Conservation (phyloP, 2,113 vertebrate genomes). For the Phrynosoma blainvillii region DNA sequence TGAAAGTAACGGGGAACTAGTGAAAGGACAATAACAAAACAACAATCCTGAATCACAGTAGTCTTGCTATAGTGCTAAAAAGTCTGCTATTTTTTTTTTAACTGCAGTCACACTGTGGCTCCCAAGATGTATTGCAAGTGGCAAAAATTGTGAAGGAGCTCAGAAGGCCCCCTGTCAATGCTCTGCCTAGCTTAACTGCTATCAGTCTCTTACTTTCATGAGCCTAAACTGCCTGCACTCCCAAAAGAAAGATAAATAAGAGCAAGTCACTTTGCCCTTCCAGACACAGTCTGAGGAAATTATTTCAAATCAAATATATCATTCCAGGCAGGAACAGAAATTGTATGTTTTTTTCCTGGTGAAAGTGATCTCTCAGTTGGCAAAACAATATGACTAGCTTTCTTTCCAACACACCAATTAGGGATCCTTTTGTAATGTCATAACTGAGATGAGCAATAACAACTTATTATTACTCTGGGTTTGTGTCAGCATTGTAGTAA, state of each 20-base stretch:
- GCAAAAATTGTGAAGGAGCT: constrained; percentile 40
- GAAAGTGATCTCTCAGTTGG: constrained; percentile 67
- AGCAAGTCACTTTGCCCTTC: constrained; percentile 77
- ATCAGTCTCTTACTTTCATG: constrained; percentile 73
- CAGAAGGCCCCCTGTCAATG: constrained; percentile 57
- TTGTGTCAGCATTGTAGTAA: constrained; percentile 21
- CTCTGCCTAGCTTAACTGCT: constrained; percentile 69
- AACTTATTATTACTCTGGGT: constrained; percentile 24
- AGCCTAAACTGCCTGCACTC: constrained; percentile 74
- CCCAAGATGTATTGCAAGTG: constrained; percentile 34
- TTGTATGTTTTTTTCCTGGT: constrained; percentile 72
- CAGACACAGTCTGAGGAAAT: constrained; percentile 74
- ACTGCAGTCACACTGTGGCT: constrained; percentile 40
- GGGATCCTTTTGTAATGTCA: constrained; percentile 64
- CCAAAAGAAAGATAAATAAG: constrained; percentile 81
- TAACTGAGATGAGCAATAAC: constrained; percentile 31
- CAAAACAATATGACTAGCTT: constrained; percentile 65
- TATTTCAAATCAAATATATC: constrained; percentile 81
- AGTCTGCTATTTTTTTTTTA: constrained; percentile 58
- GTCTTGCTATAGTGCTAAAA: constrained; percentile 37
- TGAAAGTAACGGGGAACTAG: neutral
- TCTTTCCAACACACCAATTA: constrained; percentile 52
- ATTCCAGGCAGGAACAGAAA: constrained; percentile 69
- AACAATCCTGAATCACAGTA: neutral
- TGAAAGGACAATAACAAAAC: neutral